Percentiles rank a stretch among this genome's conserved stretches.
Evolutionary conservation across 2,797 vertebrate species (phyloP).

Genomic region (Poeciliopsis turneri): DNA sequence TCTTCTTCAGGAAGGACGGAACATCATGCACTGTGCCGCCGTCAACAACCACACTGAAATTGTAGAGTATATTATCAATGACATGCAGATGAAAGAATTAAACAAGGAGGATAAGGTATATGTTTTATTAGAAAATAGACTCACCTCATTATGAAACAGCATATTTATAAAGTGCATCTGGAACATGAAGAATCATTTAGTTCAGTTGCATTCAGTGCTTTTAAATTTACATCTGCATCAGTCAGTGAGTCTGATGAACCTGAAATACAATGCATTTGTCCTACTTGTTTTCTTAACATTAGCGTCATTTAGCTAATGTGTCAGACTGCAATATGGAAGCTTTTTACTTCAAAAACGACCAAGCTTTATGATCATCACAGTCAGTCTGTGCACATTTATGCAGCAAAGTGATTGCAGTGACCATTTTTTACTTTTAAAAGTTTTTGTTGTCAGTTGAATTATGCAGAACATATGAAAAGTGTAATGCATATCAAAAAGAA

Average conservation of each 20-base stretch:
- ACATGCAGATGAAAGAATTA: conserved; percentile 88
- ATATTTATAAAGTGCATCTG: not conserved
- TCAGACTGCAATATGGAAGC: not conserved
- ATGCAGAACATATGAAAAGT: not conserved
- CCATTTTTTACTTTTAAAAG: not conserved
- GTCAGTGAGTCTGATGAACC: not conserved
- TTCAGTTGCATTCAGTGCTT: not conserved
- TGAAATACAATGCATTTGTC: not conserved
- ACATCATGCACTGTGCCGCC: conserved; percentile 90
- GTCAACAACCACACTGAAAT: conserved; percentile 87
- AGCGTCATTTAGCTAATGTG: not conserved
- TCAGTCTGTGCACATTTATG: not conserved
- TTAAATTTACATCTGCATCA: not conserved
- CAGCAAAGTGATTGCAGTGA: not conserved
- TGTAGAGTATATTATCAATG: conserved; percentile 88
- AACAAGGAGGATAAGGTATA: conserved; percentile 86
- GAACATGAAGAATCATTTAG: not conserved
- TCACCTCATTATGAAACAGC: not conserved
- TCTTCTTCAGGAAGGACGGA: conserved; percentile 85
- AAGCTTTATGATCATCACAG: too few relatives aligned
- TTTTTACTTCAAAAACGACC: not conserved
- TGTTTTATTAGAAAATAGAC: not conserved
- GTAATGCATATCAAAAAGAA: not conserved
- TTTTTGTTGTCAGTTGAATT: not conserved
- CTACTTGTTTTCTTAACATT: not conserved